Conservation (phyloP, 2,113 vertebrate genomes). For the Collichthys lucidus region DNA sequence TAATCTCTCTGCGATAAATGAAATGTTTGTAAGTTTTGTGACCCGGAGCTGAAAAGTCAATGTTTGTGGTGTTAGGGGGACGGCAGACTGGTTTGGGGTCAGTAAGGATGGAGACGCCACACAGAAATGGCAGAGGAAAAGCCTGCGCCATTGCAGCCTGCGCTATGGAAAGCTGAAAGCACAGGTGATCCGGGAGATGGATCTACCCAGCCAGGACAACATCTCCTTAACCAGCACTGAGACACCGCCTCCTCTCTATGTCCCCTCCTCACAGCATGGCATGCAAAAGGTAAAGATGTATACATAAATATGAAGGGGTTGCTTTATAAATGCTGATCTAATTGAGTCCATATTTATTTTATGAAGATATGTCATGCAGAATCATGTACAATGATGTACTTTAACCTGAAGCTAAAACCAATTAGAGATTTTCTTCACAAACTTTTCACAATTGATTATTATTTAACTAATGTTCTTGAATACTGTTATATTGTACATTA, state of each 20-base stretch:
- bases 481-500: background rate
- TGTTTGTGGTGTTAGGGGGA: slow-evolving; percentile 88
- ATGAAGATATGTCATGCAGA: background rate
- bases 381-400: background rate
- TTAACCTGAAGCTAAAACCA: background rate
- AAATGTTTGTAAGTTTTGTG: background rate
- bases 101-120: slow-evolving; percentile 95
- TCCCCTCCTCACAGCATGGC: slow-evolving; percentile 92
- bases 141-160: slow-evolving; percentile 96
- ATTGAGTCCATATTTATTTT: background rate
- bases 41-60: slow-evolving; percentile 42
- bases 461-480: background rate
- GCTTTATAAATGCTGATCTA: background rate
- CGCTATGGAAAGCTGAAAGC: slow-evolving; percentile 97
- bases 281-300: slow-evolving; percentile 91
- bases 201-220: slow-evolving; percentile 97
- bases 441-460: too few relatives aligned
- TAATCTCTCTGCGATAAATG: background rate
- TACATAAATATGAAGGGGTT: background rate
- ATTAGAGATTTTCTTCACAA: too few relatives aligned
- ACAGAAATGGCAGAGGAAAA: slow-evolving; percentile 98
- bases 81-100: slow-evolving; percentile 98
- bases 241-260: slow-evolving; percentile 95
- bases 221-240: slow-evolving; percentile 96
- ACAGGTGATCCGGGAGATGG: slow-evolving; percentile 96